Base-by-base conservation (phyloP, 2,888 invertebrate genomes). In the Cryptocephalus moraei region DNA sequence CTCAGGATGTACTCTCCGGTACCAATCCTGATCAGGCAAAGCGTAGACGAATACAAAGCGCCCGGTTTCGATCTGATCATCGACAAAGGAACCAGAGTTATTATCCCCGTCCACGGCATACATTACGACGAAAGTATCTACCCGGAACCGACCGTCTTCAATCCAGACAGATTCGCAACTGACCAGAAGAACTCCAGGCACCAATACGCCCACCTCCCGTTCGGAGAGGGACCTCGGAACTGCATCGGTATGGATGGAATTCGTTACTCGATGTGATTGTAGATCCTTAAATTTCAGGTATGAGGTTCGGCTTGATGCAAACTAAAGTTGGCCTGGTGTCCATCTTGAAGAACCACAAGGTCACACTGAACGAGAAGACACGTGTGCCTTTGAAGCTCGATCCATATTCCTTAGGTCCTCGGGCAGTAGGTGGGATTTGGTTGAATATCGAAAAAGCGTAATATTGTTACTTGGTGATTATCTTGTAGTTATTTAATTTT, bases 281-380 rank as follows among this genome's bases (percentile, higher is more conserved):
- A 2, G 6, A 6, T 22, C 3, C 22, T 2, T 22, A 22, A 4
- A 6, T 57, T 59, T 36, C 32, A 66, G 66, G 66, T 34, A 45
- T 57, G 34, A 56, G 65, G 33, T 63, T 66, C 50, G 67, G 64
- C 8, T 39, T 62, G 13, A 56, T 67, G 60, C 64, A 66, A 49
- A 56, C 62, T 0, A 65, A 65, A 52, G 57, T 66, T 6, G 66
- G 62, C 10, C 46, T 67, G 11, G 47, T 55, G 0, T 55, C 54
- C 9, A 47, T 65, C 13, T 41, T 65, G 33, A 59, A 51, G 13
- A 58, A 61, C 40, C 62, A 56, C 45, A 53, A 48, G 41, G 55
- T 65, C 40, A 54, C 44, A 2, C 32, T 62, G 8, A 59, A 58
- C 38, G 41, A 51, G 10, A 59, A 57, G 46, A 65, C 63, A 1